Evolutionary conservation across 2,113 vertebrate species (phyloP), one percentile per base, ranked within the genome.

Genomic region (Columba janthina): DNA sequence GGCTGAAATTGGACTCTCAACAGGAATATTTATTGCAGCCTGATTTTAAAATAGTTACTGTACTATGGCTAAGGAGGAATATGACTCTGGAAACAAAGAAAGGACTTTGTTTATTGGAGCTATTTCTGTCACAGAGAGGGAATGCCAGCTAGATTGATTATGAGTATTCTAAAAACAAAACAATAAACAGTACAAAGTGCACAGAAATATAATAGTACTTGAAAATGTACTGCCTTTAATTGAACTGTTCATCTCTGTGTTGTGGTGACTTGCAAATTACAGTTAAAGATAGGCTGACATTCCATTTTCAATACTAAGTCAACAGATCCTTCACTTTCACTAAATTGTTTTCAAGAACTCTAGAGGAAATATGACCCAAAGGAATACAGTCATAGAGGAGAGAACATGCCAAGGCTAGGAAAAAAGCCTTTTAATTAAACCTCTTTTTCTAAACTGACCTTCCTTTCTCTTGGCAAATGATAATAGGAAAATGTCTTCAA

Each of bases 261-360:
- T 87, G 85, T 17, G 89, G 95, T 91, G 76, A 62, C 70, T 94
- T 6, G 20, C 90, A 96, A 97, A 97, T 92, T 97, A 93, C 70
- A 85, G 77, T 61, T 70, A 26, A 89, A 90, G 44, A 86, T 65
- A 91, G 64, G 82, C 61, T 86, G 94, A 65, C 81, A 78, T 96
- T 97, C 80, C 24, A 12, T 93, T 97, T 97, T 85, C 94, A 95
- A 64, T 71, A 92, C 94, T 89, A 96, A 97, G 97, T 96, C 96
- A 95, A 94, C 88, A 96, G 92, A 91, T 96, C 76, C 60, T 97
- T 97, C 85, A 75, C 88, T 95, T 97, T 74, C 66, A 64, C 84
- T 82, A 92, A 97, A 96, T 93, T 94, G 88, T 96, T 98, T 97
- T 93, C 83, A 69, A 92, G 92, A 66, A 84, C 94, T 96, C 88